Percentiles rank a stretch among this genome's conserved stretches.
These are phyloP conservation scores for Labeo rohita DNA, from an alignment of 2,113 vertebrate species.

Conservation along the genomic window DNA sequence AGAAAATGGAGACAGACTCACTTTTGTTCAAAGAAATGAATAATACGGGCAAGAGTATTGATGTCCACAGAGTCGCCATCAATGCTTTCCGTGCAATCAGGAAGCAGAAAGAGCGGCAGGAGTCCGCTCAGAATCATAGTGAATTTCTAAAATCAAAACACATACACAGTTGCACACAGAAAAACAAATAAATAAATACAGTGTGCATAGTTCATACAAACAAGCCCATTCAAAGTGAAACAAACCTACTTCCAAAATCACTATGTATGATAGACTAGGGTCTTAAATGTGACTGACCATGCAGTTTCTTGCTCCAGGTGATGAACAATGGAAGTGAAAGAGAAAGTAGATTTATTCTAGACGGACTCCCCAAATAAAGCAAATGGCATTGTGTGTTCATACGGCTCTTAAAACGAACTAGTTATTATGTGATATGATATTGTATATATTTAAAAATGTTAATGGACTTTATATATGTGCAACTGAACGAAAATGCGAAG, in stretches of 20 bases:
- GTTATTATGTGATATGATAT: no score
- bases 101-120: slow-evolving; percentile 15
- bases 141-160: neutral
- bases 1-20: neutral
- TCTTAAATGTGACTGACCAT: neutral
- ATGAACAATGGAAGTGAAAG: neutral
- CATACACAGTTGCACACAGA: neutral
- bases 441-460: neutral
- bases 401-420: no score
- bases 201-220: neutral
- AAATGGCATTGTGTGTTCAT: no score
- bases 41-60: neutral
- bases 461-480: neutral
- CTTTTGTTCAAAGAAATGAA: neutral
- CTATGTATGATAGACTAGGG: neutral
- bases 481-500: neutral
- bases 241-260: neutral
- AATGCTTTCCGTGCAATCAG: neutral
- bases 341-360: neutral
- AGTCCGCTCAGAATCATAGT: neutral
- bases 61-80: neutral
- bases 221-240: neutral
- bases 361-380: no score
- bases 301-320: neutral
- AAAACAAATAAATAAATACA: neutral